Evolutionary conservation across 2,797 vertebrate genomes (phyloP).

Genomic region (Zenarchopterus dispar): DNA sequence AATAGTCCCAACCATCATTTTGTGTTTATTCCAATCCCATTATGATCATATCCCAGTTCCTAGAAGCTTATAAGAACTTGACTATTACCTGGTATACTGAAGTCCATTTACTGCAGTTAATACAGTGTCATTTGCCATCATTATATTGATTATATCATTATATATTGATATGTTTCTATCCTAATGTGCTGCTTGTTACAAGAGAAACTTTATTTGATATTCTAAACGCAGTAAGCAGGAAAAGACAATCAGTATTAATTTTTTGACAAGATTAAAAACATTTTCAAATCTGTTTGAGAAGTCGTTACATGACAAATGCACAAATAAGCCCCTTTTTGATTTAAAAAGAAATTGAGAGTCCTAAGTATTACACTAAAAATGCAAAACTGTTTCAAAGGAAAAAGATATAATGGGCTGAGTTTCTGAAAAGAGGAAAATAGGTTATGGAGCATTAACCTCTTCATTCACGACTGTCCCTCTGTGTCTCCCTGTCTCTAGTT

Average conservation of each 20-base stretch:
- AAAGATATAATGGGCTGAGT: slow-evolving; percentile 48
- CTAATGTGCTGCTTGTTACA: slow-evolving; percentile 3
- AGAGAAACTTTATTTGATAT: neutral
- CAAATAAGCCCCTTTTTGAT: slow-evolving; percentile 7
- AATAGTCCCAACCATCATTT: slow-evolving; percentile 35
- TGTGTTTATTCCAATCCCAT: slow-evolving; percentile 45
- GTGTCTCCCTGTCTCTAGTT: slow-evolving; percentile 16
- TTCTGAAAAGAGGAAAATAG: slow-evolving; percentile 60
- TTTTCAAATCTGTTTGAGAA: too few relatives aligned
- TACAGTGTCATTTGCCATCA: slow-evolving; percentile 17
- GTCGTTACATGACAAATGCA: slow-evolving; percentile 4
- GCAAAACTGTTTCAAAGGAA: slow-evolving; percentile 47
- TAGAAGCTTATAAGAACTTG: slow-evolving; percentile 18
- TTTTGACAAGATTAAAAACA: too few relatives aligned
- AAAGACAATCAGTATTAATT: neutral
- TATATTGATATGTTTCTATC: slow-evolving; percentile 17
- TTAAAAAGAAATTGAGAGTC: slow-evolving; percentile 6
- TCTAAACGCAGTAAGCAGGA: slow-evolving; percentile 3
- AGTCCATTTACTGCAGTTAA: slow-evolving; percentile 46
- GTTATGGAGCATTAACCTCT: slow-evolving; percentile 72
- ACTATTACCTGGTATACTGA: slow-evolving; percentile 47
- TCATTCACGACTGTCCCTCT: slow-evolving; percentile 56
- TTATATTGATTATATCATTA: slow-evolving; percentile 3
- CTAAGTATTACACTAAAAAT: slow-evolving; percentile 27
- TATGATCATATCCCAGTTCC: slow-evolving; percentile 34